phyloP scores from a whole-genome alignment of 2,113 vertebrate species.

The Furnarius figulus region DNA sequence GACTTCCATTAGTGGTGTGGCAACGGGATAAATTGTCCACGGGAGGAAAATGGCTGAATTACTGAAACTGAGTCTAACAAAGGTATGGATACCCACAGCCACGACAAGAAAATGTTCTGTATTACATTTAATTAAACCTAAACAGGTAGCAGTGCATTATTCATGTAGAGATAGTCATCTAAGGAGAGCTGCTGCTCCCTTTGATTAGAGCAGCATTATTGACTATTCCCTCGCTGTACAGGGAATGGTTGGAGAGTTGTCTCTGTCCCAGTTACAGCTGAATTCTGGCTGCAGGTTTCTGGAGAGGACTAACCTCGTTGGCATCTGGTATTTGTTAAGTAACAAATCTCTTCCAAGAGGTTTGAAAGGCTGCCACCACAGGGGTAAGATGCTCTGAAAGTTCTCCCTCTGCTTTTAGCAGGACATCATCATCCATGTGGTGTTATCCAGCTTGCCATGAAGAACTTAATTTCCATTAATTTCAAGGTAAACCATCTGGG shows the following conservation, averaged over 20 bases:
- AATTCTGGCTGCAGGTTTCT: neutral
- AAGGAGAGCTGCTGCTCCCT: slow-evolving; percentile 19
- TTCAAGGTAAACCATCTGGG: neutral
- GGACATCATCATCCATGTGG: too few relatives aligned
- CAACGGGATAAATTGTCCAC: neutral
- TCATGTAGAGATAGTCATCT: slow-evolving; percentile 34
- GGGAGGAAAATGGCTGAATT: slow-evolving; percentile 15
- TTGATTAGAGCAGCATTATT: neutral
- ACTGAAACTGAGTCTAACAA: slow-evolving; percentile 5
- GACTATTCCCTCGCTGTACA: slow-evolving; percentile 20
- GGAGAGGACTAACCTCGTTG: neutral
- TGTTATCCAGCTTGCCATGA: neutral
- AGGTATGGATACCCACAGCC: neutral
- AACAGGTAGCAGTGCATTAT: slow-evolving; percentile 40
- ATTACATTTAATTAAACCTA: slow-evolving; percentile 63
- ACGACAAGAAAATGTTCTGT: slow-evolving; percentile 29
- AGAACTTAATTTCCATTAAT: neutral
- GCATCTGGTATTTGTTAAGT: neutral
- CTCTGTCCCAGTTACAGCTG: neutral
- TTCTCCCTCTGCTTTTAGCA: neutral
- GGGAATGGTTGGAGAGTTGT: neutral
- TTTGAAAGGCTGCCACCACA: neutral
- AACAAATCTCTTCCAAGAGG: neutral
- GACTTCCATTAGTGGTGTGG: neutral
- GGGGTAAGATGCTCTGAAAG: neutral